Base-by-base conservation (phyloP, 2,113 vertebrate species). In the Pitta sordida region DNA sequence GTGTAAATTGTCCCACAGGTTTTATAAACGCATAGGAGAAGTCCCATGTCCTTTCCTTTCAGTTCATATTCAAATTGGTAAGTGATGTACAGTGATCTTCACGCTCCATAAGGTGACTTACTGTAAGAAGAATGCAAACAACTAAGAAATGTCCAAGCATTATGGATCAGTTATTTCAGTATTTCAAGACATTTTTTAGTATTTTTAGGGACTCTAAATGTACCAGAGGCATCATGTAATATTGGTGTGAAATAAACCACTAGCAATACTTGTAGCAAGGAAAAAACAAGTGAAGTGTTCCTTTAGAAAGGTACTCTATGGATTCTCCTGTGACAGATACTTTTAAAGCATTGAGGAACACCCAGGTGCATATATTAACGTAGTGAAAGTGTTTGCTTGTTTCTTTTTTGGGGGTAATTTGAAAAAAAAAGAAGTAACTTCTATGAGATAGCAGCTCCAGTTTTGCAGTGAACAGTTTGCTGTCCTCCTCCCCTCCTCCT, bases 1-100 rank as follows among this genome's bases (percentile, higher is more conserved):
- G 79, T 96, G 88, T 96, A 91, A 96, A 95, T 96, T 95, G 91
- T 95, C 90, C 93, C 91, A 86, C 92, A 93, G 92, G 87, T 96
- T 91, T 94, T 87, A 93, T 94, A 96, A 95, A 80, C 48, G 85
- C 92, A 85, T 94, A 91, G 92, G 95, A 92, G 93, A 87, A 92
- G 93, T 76, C 93, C 75, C 91, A 76, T 92, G 91, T 89, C 88
- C 86, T 95, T 95, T 95, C 92, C 90, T 95, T 96, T 96, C 95
- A 95, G 91, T 94, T 96, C 88, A 62, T 94, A 87, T 88, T 88
- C 91, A 86, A 4, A 5, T 86, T 96, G 94, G 84, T 95, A 95
- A 96, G 91, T 92, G 95, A 86, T 80, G 60, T 78, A 77, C 71
- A 95, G 91, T 84, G 86, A 94, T 94, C 64, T 95, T 95, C 83